Base-by-base conservation (phyloP, 2,888 invertebrate species). In the Acronicta aceris region DNA sequence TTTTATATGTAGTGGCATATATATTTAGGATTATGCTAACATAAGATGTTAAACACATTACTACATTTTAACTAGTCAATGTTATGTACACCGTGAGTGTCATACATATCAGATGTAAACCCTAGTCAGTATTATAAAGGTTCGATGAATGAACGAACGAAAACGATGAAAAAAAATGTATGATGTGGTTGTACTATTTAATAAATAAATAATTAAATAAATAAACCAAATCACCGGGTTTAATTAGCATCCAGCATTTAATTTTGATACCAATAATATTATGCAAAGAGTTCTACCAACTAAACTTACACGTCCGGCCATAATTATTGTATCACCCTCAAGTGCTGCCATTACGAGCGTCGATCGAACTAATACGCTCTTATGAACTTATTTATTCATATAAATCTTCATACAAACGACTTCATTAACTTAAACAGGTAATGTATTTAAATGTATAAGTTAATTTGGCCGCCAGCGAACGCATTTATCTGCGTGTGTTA, bases 401-500 rank as follows among this genome's bases (percentile, higher is more conserved):
- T 74, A 78, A 78, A 78, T 78, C 82, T 77, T 64, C 61, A 72
- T 57, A 70, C 64, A 76, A 82, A 84, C 72, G 74, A 74, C 84
- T 84, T 81, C 76, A 84, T 84, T 82, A 78, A 65, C 60, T 63
- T 76, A 74, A 74, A 76, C 67, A 74, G 66, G 67, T 68, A 71
- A 71, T 71, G 59, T 70, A 71, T 75, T 74, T 71, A 71, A 74
- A 78, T 81, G 71, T 78, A 71, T 74, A 78, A 79, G 77, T 83
- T 81, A 83, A 81, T 82, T 81, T 84, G 80, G 74, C 81, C 77
- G 73, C 74, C 70, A 85, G 81, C 82, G 58, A 70, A 83, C 71
- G 76, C 88, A 89, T 90, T 89, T 86, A 87, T 90, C 89, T 87
- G 72, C 82, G 86, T 88, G 79, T 85, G 89, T 84, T 89, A 90